phyloP scores from a whole-genome alignment of 2,113 vertebrate genomes.

The Cisticola juncidis region DNA sequence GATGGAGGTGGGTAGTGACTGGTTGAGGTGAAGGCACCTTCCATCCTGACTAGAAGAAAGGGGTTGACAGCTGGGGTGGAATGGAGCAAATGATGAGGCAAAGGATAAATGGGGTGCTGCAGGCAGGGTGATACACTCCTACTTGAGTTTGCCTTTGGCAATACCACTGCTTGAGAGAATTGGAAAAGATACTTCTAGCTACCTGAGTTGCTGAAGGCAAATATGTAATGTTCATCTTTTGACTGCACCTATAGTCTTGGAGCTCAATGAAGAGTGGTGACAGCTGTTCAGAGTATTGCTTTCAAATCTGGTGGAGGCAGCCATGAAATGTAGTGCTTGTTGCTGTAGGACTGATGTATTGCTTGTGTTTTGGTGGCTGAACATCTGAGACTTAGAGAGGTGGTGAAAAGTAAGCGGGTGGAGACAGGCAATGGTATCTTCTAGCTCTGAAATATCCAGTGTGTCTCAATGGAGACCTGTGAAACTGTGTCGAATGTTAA shows the following conservation, averaged over 20 bases:
- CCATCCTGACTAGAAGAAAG: not conserved
- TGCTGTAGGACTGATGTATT: not conserved
- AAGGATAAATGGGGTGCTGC: not conserved
- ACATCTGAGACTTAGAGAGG: not conserved
- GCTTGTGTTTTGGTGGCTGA: not conserved
- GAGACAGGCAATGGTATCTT: not conserved
- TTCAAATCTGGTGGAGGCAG: not conserved
- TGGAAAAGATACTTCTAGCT: not conserved
- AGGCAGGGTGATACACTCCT: not conserved
- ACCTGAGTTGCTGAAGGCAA: not conserved
- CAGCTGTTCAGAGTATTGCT: not conserved
- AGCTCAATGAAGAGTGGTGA: not conserved
- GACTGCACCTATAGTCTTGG: not conserved
- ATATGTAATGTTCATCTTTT: not conserved
- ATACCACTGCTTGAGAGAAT: not conserved
- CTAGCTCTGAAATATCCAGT: not conserved
- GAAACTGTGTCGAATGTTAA: not conserved
- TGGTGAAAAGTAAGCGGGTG: not conserved
- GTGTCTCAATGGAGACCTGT: not conserved
- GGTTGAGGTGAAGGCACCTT: not conserved
- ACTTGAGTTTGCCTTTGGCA: not conserved
- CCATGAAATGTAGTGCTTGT: fast-evolving
- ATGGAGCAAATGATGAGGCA: not conserved
- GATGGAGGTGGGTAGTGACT: not conserved
- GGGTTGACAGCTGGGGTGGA: not conserved